Percentiles rank a stretch among this genome's conserved stretches.
These are phyloP conservation scores for Drosophila nannoptera DNA, from an alignment of 1,140 invertebrate species.

Conservation along the genomic window DNA sequence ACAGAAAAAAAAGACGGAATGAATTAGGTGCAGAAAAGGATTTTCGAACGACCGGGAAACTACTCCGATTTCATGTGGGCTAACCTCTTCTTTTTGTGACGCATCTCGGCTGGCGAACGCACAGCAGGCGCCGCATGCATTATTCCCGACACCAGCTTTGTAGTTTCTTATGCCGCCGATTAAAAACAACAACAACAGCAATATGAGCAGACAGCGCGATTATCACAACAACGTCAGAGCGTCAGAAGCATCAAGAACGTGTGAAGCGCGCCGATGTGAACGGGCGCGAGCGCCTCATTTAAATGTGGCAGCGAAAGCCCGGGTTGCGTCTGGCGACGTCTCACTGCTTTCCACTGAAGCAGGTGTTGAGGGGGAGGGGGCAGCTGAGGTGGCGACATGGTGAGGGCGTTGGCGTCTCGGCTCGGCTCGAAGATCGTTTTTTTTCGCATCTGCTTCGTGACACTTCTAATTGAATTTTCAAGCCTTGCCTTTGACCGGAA, in stretches of 20 bases:
- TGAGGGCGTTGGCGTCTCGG: neutral
- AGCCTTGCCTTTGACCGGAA: slow-evolving; percentile 41
- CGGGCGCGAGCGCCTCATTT: slow-evolving; percentile 61
- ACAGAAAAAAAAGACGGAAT: slow-evolving; percentile 4
- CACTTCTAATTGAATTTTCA: slow-evolving; percentile 66
- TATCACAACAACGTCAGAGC: slow-evolving; percentile 20
- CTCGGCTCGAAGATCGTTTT: slow-evolving; percentile 14
- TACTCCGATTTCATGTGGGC: neutral
- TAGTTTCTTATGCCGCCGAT: slow-evolving; percentile 38
- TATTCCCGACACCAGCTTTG: slow-evolving; percentile 72
- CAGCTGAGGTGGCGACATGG: neutral
- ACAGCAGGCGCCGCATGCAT: slow-evolving; percentile 70
- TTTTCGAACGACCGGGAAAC: too few relatives aligned
- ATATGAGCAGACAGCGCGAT: neutral
- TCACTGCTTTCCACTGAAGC: neutral
- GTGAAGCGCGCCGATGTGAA: slow-evolving; percentile 46
- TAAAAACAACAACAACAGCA: slow-evolving; percentile 10
- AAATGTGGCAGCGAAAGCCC: slow-evolving; percentile 38
- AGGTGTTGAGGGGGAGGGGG: neutral
- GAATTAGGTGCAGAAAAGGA: neutral
- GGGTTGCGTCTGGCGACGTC: neutral
- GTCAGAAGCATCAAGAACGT: slow-evolving; percentile 4
- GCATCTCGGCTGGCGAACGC: slow-evolving; percentile 75
- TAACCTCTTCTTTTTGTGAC: slow-evolving; percentile 78
- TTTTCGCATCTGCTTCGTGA: neutral